Percentiles rank a stretch among this genome's conserved stretches.
Conservation (phyloP, 2,888 invertebrate genomes). For the Andrena chrysosceles region DNA sequence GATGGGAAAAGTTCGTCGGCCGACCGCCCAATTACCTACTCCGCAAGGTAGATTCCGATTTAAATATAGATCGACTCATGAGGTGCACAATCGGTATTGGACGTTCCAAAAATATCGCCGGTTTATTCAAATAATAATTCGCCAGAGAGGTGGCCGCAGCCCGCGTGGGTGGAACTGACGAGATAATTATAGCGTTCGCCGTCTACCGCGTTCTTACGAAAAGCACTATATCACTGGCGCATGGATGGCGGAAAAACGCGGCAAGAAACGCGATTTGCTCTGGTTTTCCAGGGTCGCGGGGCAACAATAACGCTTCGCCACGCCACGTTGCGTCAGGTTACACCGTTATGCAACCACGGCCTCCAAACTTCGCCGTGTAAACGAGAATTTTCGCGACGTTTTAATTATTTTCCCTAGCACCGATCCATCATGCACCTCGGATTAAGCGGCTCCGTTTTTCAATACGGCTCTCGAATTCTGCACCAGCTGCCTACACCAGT, state of each 20-base stretch:
- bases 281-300: conserved; percentile 4
- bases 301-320: conserved; percentile 12
- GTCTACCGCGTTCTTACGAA: conserved; percentile 64
- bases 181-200: conserved; percentile 76
- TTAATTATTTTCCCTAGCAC: conserved; percentile 10
- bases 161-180: conserved; percentile 71
- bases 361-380: neutral
- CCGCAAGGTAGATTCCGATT: conserved; percentile 36
- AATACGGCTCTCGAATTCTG: neutral
- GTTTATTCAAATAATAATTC: conserved; percentile 76
- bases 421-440: neutral
- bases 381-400: neutral
- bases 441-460: neutral
- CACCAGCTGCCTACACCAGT: neutral
- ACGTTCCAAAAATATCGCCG: conserved; percentile 68
- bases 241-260: conserved; percentile 33
- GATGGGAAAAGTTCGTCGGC: conserved; percentile 55
- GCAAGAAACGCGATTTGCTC: conserved; percentile 26
- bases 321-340: neutral
- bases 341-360: conserved; percentile 18
- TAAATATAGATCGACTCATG: conserved; percentile 58
- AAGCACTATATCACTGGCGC: conserved; percentile 51
- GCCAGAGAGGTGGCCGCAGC: conserved; percentile 61
- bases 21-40: conserved; percentile 49
- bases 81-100: conserved; percentile 64